Evolutionary conservation across 2,888 invertebrate genomes (phyloP).

Genomic region (Bruchidius siliquastri): DNA sequence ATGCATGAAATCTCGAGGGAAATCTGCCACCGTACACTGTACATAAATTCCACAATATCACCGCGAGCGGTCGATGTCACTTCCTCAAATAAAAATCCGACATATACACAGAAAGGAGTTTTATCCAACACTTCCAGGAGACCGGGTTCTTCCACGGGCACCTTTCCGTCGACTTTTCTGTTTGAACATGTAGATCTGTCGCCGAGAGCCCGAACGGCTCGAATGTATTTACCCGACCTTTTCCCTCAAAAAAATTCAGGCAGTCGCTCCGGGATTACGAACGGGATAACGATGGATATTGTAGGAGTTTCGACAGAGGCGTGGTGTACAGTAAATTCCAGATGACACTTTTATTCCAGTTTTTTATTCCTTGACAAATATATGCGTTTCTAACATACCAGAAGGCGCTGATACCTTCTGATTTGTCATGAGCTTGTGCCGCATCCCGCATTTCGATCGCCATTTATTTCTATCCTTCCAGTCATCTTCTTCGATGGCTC

Average conservation of each 20-base stretch:
- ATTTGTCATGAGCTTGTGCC: neutral
- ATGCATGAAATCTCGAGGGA: neutral
- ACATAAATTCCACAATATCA: neutral
- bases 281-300: conserved; percentile 19
- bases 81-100: neutral
- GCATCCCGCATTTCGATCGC: neutral
- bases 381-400: too few species aligned
- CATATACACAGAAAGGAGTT: neutral
- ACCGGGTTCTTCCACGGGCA: neutral
- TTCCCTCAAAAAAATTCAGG: conserved; percentile 1
- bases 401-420: too few species aligned
- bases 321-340: neutral
- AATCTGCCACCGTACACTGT: neutral
- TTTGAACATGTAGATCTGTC: conserved; percentile 1
- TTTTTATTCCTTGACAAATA: too few species aligned
- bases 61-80: neutral
- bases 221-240: conserved; percentile 1
- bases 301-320: conserved; percentile 3
- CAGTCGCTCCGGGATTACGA: neutral
- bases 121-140: neutral
- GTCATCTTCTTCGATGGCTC: neutral
- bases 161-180: neutral
- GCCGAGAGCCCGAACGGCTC: neutral
- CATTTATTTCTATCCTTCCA: neutral
- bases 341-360: too few species aligned